Evolutionary conservation across 2,888 invertebrate genomes (phyloP).

Genomic region (Matsumyia berberina): DNA sequence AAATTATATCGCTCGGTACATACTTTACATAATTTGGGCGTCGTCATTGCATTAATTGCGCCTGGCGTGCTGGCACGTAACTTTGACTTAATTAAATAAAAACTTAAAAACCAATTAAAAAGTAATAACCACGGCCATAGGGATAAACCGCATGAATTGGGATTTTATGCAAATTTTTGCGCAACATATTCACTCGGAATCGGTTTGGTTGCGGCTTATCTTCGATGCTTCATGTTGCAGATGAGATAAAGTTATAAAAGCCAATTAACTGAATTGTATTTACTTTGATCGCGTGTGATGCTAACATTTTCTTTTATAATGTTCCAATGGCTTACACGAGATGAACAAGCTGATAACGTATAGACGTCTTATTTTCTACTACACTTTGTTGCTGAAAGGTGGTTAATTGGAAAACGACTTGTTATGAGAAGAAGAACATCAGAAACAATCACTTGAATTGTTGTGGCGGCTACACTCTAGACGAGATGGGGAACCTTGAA

Average conservation of each 20-base stretch:
- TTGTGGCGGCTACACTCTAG: no score
- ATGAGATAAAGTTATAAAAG: conserved; percentile 3
- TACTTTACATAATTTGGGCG: conserved; percentile 62
- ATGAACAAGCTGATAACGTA: neutral
- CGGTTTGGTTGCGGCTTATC: neutral
- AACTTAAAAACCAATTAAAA: conserved; percentile 75
- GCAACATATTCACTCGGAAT: conserved; percentile 1
- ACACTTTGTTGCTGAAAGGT: no score
- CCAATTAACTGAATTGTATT: conserved; percentile 44
- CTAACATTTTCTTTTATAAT: neutral
- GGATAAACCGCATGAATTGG: conserved; percentile 28
- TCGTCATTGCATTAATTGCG: conserved; percentile 55
- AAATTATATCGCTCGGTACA: conserved; percentile 58
- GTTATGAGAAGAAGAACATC: no score
- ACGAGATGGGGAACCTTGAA: no score
- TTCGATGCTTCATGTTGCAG: conserved; percentile 11
- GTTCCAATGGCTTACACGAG: neutral
- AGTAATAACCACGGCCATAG: conserved; percentile 60
- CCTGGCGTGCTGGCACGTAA: conserved; percentile 63
- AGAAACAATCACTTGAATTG: no score
- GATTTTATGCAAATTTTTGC: conserved; percentile 59
- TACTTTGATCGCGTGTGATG: conserved; percentile 53
- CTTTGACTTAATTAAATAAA: conserved; percentile 72
- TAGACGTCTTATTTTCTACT: no score
- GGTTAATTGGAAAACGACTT: no score